Evolutionary conservation across 2,888 invertebrate species (phyloP), one percentile per base, ranked within the genome.

Genomic region (Chaetogeoica ovagalla): DNA sequence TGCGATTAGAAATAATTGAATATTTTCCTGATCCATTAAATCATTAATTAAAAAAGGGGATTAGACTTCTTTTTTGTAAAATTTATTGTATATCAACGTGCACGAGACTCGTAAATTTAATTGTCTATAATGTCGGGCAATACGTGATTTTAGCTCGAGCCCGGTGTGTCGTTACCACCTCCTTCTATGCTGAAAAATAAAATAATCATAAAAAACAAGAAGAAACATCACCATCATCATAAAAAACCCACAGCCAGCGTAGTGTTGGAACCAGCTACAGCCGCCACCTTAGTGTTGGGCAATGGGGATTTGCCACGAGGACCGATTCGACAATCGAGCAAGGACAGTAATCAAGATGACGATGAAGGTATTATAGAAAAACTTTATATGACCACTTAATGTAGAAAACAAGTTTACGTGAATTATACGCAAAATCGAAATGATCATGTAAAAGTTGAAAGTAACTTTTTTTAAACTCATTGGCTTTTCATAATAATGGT

Each of bases 121-220:
- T n/a, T 21, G 21, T 69, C 21, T 13, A 15, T 55, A 57, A 70
- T 21, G 7, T 19, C 13, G 11, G 17, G 17, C 19, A n/a, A 63
- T 60, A 82, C 30, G 77, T 79, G 60, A 79, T 84, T 84, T 82
- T 83, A 88, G 91, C 86, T 91, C 83, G 89, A 90, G 84, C 87
- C 89, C 62, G 95, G 94, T 86, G 88, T 90, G 85, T 91, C 93
- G 82, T 88, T 98, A 83, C 97, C 97, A 60, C 94, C 96, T 76
- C 97, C 97, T 1, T 90, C 92, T 59, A 85, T 91, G 82, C 88
- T 98, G 81, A 92, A 92, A 83, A 90, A 95, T 83, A 97, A 97
- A 88, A 97, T 98, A 84, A 94, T 98, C 83, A 96, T 98, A 84
- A 98, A 98, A 88, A 98, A 98, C 86, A 97, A 97, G 88, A 96